phyloP scores from a whole-genome alignment of 1,140 invertebrate species.

The Drosophila repleta region DNA sequence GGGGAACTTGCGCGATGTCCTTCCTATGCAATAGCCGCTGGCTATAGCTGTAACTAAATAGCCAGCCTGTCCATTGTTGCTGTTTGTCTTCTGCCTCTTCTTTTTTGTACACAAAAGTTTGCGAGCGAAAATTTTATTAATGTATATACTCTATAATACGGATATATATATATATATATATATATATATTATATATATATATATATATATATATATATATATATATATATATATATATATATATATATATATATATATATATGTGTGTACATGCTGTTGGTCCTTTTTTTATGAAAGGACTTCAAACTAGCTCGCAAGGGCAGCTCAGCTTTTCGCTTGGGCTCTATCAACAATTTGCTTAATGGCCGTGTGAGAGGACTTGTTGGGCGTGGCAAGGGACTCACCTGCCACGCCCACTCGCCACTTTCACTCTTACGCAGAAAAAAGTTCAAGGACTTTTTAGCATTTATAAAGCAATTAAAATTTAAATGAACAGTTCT shows the following conservation, averaged over 20 bases:
- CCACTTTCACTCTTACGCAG: conserved; percentile 68
- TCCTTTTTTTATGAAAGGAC: conserved; percentile 54
- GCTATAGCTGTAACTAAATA: conserved; percentile 74
- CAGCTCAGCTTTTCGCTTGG: conserved; percentile 53
- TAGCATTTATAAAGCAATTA: conserved; percentile 84
- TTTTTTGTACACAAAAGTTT: conserved; percentile 61
- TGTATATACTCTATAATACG: conserved; percentile 36
- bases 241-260: conserved; percentile 19
- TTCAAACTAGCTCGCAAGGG: conserved; percentile 74
- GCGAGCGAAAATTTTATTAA: conserved; percentile 80
- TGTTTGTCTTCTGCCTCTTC: conserved; percentile 61
- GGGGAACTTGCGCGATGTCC: conserved; percentile 48
- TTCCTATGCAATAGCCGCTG: conserved; percentile 64
- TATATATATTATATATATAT: background rate
- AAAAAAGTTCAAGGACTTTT: conserved; percentile 83
- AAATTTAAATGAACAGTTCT: conserved; percentile 83
- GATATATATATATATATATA: no score
- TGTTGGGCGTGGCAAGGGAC: conserved; percentile 4
- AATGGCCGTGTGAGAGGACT: conserved; percentile 4
- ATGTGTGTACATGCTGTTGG: conserved; percentile 17
- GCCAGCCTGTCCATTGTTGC: conserved; percentile 56
- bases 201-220: conserved; percentile 24
- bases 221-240: no score
- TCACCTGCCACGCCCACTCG: conserved; percentile 2
- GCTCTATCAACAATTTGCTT: conserved; percentile 48